A percentile compares a stretch with the other conserved stretches of the same genome.
Conservation (phyloP, 2,797 vertebrate genomes). For the Protosalanx chinensis region DNA sequence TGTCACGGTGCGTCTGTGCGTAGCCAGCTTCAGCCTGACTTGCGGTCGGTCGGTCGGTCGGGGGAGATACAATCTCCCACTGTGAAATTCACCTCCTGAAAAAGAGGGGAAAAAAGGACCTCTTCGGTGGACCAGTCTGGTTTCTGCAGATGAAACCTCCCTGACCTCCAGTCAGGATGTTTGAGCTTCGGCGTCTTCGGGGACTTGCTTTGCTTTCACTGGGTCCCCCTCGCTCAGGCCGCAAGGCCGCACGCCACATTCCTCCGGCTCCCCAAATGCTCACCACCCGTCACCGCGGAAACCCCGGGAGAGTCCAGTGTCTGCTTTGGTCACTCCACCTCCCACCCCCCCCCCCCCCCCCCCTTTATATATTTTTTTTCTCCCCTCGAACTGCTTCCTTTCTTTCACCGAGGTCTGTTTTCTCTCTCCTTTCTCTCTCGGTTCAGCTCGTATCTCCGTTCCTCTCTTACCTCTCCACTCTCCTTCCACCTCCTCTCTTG, state of each 20-base stretch:
- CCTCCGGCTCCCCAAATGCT: slow-evolving; percentile 18
- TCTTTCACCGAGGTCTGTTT: too few relatives aligned
- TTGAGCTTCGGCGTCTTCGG: slow-evolving; percentile 19
- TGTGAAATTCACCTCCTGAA: background rate
- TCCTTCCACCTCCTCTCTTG: background rate
- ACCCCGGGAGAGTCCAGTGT: slow-evolving; percentile 20
- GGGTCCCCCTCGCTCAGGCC: slow-evolving; percentile 8
- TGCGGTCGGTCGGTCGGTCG: too few relatives aligned
- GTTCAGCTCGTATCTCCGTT: background rate
- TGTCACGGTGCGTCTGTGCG: too few relatives aligned
- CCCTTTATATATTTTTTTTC: too few relatives aligned
- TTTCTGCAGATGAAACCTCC: slow-evolving; percentile 21
- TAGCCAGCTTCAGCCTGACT: too few relatives aligned
- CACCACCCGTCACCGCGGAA: slow-evolving; percentile 29
- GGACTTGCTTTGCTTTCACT: slow-evolving; percentile 16
- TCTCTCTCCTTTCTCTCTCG: too few relatives aligned
- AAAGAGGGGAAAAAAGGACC: background rate
- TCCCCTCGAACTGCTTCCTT: background rate
- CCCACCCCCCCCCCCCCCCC: background rate
- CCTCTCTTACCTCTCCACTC: background rate
- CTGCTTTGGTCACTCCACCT: slow-evolving; percentile 5
- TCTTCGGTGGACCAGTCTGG: background rate
- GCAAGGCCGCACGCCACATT: slow-evolving; percentile 24
- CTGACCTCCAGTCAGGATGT: slow-evolving; percentile 26
- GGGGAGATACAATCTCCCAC: background rate